Conservation (phyloP, 2,113 vertebrate species). For the Tragelaphus buxtoni region DNA sequence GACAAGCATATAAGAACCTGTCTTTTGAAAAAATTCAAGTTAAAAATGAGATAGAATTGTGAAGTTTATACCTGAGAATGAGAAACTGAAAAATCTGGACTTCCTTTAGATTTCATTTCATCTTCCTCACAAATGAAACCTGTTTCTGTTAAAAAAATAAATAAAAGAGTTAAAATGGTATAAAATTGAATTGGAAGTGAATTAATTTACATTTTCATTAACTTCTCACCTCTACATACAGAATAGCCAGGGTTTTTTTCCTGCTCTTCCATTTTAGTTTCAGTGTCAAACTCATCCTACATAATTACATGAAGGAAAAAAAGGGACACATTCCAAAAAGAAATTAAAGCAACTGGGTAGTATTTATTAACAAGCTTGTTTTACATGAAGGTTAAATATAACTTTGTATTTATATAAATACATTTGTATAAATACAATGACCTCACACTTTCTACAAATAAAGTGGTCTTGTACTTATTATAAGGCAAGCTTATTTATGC, state of each 20-base stretch:
- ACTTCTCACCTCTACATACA: slow-evolving; percentile 73
- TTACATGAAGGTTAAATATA: slow-evolving; percentile 35
- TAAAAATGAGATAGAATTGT: background rate
- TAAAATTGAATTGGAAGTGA: background rate
- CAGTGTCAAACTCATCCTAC: slow-evolving; percentile 72
- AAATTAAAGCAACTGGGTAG: slow-evolving; percentile 24
- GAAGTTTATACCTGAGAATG: slow-evolving; percentile 76
- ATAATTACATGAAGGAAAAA: slow-evolving; percentile 16
- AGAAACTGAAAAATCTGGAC: background rate
- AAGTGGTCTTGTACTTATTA: background rate
- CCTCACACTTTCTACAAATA: slow-evolving; percentile 10
- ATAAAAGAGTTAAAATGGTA: background rate
- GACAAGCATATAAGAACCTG: background rate
- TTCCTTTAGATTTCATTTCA: slow-evolving; percentile 58
- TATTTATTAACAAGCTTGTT: slow-evolving; percentile 31
- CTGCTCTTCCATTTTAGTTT: slow-evolving; percentile 47
- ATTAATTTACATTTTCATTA: slow-evolving; percentile 40
- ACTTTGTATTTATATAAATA: background rate
- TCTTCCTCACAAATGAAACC: slow-evolving; percentile 49
- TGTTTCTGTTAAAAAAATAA: slow-evolving; percentile 57
- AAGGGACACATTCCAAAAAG: background rate
- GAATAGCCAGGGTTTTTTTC: slow-evolving; percentile 7
- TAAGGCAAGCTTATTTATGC: slow-evolving; percentile 3
- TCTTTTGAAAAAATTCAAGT: slow-evolving; percentile 1
- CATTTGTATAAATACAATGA: background rate